Evolutionary conservation across 2,797 vertebrate species (phyloP).

Genomic region (Peromyscus eremicus): DNA sequence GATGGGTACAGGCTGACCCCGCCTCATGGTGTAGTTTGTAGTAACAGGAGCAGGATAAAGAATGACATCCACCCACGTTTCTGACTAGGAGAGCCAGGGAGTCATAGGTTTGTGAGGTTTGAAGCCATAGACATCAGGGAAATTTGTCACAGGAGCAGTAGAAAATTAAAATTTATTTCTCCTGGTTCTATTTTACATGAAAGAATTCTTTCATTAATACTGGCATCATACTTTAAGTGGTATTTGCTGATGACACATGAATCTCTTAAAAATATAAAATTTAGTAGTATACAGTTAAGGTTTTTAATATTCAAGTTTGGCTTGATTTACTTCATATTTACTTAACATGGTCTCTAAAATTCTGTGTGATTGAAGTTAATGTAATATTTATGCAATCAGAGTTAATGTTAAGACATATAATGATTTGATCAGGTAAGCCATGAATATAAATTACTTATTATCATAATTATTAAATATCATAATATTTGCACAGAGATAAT

Average conservation of each 20-base stretch:
- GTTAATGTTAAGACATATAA: slow-evolving; percentile 88
- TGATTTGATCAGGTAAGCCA: slow-evolving; percentile 87
- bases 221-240: background rate
- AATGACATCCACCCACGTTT: background rate
- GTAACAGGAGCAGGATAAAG: background rate
- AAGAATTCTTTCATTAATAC: slow-evolving; percentile 36
- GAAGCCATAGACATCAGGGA: background rate
- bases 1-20: too few relatives aligned
- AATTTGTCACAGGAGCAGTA: slow-evolving; percentile 23
- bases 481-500: slow-evolving; percentile 87
- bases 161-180: slow-evolving; percentile 8
- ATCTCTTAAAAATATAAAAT: slow-evolving; percentile 54
- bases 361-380: slow-evolving; percentile 87
- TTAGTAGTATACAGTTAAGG: background rate
- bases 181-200: background rate
- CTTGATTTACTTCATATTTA: slow-evolving; percentile 83
- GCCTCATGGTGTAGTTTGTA: background rate
- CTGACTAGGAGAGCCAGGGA: background rate
- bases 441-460: slow-evolving; percentile 92
- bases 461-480: slow-evolving; percentile 89
- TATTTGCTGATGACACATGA: slow-evolving; percentile 14
- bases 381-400: slow-evolving; percentile 91
- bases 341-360: slow-evolving; percentile 85
- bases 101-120: background rate
- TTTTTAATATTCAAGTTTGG: slow-evolving; percentile 69